Percentiles rank a stretch among this genome's conserved stretches.
Conservation (phyloP, 2,113 vertebrate genomes). For the Anarrhichthys ocellatus region DNA sequence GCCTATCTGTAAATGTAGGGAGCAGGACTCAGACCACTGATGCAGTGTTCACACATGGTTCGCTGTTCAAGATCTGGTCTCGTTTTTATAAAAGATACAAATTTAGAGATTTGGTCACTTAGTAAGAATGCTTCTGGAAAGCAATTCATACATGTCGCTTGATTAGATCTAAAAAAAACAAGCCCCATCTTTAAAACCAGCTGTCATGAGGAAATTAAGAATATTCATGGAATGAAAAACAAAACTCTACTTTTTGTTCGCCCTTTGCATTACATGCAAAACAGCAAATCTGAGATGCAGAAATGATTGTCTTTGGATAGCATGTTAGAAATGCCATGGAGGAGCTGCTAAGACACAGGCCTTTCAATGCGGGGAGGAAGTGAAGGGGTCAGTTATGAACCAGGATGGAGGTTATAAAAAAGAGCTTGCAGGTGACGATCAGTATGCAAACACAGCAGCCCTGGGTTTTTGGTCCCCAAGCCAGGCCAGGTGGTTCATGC, state of each 20-base stretch:
- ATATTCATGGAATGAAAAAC: slow-evolving; percentile 66
- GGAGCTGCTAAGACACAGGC: slow-evolving; percentile 30
- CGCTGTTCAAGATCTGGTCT: slow-evolving; percentile 62
- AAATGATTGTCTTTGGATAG: slow-evolving; percentile 22
- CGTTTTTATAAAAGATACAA: slow-evolving; percentile 62
- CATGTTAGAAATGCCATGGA: slow-evolving; percentile 54
- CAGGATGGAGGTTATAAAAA: slow-evolving; percentile 45
- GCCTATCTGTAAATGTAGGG: slow-evolving; percentile 49
- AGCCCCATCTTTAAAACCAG: slow-evolving; percentile 60
- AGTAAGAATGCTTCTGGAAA: slow-evolving; percentile 6
- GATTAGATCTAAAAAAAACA: slow-evolving; percentile 52
- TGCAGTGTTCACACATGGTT: slow-evolving; percentile 27
- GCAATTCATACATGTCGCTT: slow-evolving; percentile 21
- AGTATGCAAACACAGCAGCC: slow-evolving; percentile 73
- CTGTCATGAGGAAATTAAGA: slow-evolving; percentile 57
- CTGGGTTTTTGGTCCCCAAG: slow-evolving; percentile 41
- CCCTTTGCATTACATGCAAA: slow-evolving; percentile 76
- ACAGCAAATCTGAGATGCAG: slow-evolving; percentile 58
- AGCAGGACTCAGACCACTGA: slow-evolving; percentile 24
- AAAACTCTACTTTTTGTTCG: slow-evolving; percentile 28
- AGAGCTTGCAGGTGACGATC: slow-evolving; percentile 60
- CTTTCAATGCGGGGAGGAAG: slow-evolving; percentile 18
- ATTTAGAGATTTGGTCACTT: slow-evolving; percentile 20
- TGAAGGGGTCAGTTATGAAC: slow-evolving; percentile 47
- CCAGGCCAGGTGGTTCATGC: slow-evolving; percentile 60